These are phyloP conservation scores for Prosapia bicincta DNA, from an alignment of 2,888 invertebrate species.

Conservation along the genomic window DNA sequence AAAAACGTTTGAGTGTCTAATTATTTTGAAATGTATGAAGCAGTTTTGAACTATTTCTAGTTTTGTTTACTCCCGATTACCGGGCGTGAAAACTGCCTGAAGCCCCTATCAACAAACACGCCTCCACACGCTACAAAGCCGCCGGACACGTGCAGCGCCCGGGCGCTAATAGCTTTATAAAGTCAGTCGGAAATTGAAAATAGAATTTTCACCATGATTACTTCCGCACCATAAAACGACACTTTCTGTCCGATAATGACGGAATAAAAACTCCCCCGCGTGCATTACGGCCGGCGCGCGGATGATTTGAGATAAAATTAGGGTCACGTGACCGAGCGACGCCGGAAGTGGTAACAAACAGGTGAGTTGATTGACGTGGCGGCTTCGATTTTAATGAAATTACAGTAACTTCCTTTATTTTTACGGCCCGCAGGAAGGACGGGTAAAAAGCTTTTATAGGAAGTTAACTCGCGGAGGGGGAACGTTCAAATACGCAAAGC, in stretches of 20 bases:
- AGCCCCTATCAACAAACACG: neutral
- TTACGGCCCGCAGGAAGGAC: neutral
- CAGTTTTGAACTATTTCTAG: no score
- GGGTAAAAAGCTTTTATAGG: neutral
- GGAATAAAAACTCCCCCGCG: neutral
- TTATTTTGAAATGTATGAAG: no score
- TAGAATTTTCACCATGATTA: neutral
- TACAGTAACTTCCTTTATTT: neutral
- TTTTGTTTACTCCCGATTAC: no score
- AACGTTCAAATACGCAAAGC: no score
- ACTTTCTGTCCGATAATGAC: neutral
- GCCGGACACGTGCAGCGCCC: neutral
- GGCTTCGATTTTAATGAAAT: neutral
- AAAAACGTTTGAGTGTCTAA: no score
- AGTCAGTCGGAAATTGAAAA: neutral
- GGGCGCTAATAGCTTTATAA: neutral
- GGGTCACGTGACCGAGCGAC: neutral
- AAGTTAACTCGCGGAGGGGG: no score
- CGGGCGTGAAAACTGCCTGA: no score
- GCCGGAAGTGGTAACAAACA: neutral
- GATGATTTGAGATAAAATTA: neutral
- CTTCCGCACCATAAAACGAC: neutral
- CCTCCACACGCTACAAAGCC: no score
- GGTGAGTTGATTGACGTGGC: neutral
- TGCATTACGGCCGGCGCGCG: neutral